phyloP scores from a whole-genome alignment of 2,113 vertebrate species.

The Dicrurus megarhynchus region DNA sequence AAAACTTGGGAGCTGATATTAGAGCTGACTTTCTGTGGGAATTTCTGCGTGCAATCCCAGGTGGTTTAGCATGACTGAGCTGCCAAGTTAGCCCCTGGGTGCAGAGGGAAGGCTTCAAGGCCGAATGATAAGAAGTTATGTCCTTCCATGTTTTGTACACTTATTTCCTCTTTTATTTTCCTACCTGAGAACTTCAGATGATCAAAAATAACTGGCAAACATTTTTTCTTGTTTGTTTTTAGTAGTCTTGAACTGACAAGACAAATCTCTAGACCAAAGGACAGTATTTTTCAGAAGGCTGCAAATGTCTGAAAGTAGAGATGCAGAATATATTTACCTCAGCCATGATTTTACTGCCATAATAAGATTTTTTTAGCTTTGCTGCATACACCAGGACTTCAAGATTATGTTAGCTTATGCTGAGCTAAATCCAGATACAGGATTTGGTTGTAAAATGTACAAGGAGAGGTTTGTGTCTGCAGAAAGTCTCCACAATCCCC shows the following conservation, averaged over 20 bases:
- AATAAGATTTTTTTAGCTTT: constrained; percentile 42
- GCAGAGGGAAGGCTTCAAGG: neutral
- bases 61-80: neutral
- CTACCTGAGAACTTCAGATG: neutral
- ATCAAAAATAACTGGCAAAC: neutral
- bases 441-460: constrained; percentile 51
- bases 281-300: constrained; percentile 10
- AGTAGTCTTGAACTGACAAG: neutral
- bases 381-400: constrained; percentile 28
- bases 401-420: constrained; percentile 30
- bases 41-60: neutral
- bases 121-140: neutral
- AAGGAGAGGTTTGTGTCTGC: constrained; percentile 14
- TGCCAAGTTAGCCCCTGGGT: neutral
- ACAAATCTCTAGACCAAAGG: neutral
- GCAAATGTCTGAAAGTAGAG: neutral
- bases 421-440: neutral
- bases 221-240: neutral
- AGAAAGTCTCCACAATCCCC: neutral
- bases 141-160: neutral
- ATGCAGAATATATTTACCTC: neutral
- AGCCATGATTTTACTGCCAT: neutral
- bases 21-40: neutral
- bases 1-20: neutral
- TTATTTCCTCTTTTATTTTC: neutral